Conservation (phyloP, 1,140 invertebrate genomes). For the Anadara kagoshimensis region DNA sequence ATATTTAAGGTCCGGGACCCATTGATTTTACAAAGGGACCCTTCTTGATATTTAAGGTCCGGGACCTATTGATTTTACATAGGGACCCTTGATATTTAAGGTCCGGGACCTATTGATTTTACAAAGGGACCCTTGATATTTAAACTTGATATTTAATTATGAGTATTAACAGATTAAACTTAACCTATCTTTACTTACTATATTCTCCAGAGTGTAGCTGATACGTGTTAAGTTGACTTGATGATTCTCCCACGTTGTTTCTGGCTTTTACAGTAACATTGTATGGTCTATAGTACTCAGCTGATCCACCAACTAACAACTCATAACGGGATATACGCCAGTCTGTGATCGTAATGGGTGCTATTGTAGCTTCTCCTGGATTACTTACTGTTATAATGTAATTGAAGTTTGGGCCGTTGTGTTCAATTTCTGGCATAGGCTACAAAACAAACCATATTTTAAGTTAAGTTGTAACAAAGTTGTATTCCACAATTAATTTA, state of each 20-base stretch:
- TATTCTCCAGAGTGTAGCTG: constrained; percentile 96
- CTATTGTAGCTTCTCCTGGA: neutral
- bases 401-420: constrained; percentile 94
- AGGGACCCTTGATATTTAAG: too few relatives aligned
- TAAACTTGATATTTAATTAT: too few relatives aligned
- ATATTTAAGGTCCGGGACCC: too few relatives aligned
- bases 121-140: too few relatives aligned
- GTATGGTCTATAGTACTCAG: constrained; percentile 89
- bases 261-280: constrained; percentile 93
- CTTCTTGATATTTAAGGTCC: too few relatives aligned
- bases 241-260: constrained; percentile 91
- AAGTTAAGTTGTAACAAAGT: too few relatives aligned
- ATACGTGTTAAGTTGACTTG: constrained; percentile 82
- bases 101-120: too few relatives aligned
- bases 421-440: constrained; percentile 96
- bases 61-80: too few relatives aligned
- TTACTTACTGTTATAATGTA: constrained; percentile 88
- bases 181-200: constrained; percentile 46
- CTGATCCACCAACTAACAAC: constrained; percentile 37
- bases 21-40: too few relatives aligned
- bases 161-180: too few relatives aligned
- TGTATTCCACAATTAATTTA: too few relatives aligned
- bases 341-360: constrained; percentile 43
- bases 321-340: constrained; percentile 40
- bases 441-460: constrained; percentile 62